Conservation (phyloP, 1,140 invertebrate genomes). For the Drosophila nigrodunni region DNA sequence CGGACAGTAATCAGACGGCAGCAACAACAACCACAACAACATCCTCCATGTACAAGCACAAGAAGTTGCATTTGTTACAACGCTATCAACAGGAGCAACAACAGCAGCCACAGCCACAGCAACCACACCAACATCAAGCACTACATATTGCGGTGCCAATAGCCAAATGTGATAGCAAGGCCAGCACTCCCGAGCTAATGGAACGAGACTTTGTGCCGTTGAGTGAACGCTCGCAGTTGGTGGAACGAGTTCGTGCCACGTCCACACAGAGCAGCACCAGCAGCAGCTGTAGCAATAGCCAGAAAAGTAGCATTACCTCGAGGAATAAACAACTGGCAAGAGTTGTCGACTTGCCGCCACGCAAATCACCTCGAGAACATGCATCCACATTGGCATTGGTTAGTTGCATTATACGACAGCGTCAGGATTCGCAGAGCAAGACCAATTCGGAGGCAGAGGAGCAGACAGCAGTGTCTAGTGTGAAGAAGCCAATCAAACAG, state of each 20-base stretch:
- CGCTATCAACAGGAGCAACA: slow-evolving; percentile 78
- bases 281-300: slow-evolving; percentile 61
- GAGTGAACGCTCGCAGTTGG: slow-evolving; percentile 52
- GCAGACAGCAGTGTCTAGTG: slow-evolving; percentile 25
- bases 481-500: slow-evolving; percentile 57
- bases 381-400: slow-evolving; percentile 93
- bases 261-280: slow-evolving; percentile 62
- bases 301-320: slow-evolving; percentile 65
- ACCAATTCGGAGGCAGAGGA: slow-evolving; percentile 78
- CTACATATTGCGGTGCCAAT: slow-evolving; percentile 45
- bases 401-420: slow-evolving; percentile 87
- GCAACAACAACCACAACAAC: slow-evolving; percentile 33
- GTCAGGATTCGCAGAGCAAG: slow-evolving; percentile 84
- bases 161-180: slow-evolving; percentile 79
- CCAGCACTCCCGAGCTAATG: slow-evolving; percentile 72
- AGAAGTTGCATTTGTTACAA: slow-evolving; percentile 74
- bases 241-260: slow-evolving; percentile 62
- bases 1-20: slow-evolving; percentile 35
- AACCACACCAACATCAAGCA: slow-evolving; percentile 22
- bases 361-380: slow-evolving; percentile 94
- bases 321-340: slow-evolving; percentile 80
- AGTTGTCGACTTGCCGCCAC: slow-evolving; percentile 87
- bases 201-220: slow-evolving; percentile 68
- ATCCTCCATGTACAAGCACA: slow-evolving; percentile 70
- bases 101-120: slow-evolving; percentile 38